phyloP scores from a whole-genome alignment of 2,888 invertebrate species.

The Phortica okadai region DNA sequence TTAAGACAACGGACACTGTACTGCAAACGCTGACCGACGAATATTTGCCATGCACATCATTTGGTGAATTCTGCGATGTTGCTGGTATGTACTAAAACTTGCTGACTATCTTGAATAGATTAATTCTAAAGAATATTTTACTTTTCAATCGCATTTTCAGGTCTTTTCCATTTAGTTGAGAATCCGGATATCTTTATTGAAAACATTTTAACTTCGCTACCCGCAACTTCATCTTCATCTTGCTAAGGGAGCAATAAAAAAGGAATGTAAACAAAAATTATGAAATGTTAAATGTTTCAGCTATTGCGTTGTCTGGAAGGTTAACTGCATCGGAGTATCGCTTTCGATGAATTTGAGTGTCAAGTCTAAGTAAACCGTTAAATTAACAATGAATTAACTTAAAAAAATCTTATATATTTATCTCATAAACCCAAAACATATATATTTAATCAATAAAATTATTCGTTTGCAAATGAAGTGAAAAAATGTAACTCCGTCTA shows the following conservation, averaged over 20 bases:
- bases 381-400: conserved; percentile 25
- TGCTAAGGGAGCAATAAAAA: not conserved
- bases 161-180: conserved; percentile 73
- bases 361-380: not conserved
- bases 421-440: conserved; percentile 34
- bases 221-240: conserved; percentile 58
- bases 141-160: conserved; percentile 50
- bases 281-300: too few species aligned
- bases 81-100: conserved; percentile 78
- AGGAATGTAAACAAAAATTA: too few species aligned
- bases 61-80: conserved; percentile 95
- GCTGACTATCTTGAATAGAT: not conserved
- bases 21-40: conserved; percentile 91
- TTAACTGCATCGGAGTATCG: not conserved
- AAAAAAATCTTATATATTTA: conserved; percentile 37
- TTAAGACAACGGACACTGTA: conserved; percentile 91
- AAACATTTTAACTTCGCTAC: conserved; percentile 70
- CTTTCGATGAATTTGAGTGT: not conserved
- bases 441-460: conserved; percentile 68
- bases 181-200: conserved; percentile 74
- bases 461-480: conserved; percentile 64
- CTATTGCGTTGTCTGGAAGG: too few species aligned
- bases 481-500: not conserved
- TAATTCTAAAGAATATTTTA: not conserved
- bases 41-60: conserved; percentile 91